These are phyloP conservation scores for Drosophila cardini DNA, from an alignment of 1,140 invertebrate genomes.

Conservation along the genomic window DNA sequence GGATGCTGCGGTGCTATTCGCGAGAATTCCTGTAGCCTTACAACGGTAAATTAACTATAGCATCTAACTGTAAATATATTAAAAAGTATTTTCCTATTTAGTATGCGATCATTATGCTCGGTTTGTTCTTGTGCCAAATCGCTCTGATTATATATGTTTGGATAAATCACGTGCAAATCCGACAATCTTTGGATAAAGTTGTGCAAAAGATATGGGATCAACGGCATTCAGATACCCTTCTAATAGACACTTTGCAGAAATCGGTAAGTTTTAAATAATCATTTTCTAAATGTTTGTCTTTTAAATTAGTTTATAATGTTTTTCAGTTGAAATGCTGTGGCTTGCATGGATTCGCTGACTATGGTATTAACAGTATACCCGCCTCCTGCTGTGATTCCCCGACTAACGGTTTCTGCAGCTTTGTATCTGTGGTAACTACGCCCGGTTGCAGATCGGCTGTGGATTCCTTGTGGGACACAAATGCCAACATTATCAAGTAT, in stretches of 20 bases:
- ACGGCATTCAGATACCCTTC: slow-evolving; percentile 33
- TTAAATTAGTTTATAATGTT: slow-evolving; percentile 29
- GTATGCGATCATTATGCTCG: slow-evolving; percentile 88
- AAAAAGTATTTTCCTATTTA: slow-evolving; percentile 72
- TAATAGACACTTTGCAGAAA: slow-evolving; percentile 68
- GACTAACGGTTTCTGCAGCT: slow-evolving; percentile 71
- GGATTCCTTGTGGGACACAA: slow-evolving; percentile 84
- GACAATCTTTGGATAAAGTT: slow-evolving; percentile 83
- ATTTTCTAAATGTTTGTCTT: neutral
- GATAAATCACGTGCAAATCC: slow-evolving; percentile 85
- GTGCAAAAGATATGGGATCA: slow-evolving; percentile 82
- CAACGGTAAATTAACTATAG: slow-evolving; percentile 87
- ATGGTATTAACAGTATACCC: slow-evolving; percentile 58
- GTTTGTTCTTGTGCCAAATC: slow-evolving; percentile 88
- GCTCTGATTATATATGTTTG: slow-evolving; percentile 87
- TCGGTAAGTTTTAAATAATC: slow-evolving; percentile 47
- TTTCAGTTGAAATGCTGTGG: slow-evolving; percentile 89
- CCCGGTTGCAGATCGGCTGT: slow-evolving; percentile 85
- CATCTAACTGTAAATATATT: neutral
- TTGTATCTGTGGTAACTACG: slow-evolving; percentile 68
- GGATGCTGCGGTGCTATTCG: slow-evolving; percentile 94
- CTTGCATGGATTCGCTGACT: slow-evolving; percentile 85
- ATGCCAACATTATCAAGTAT: slow-evolving; percentile 87
- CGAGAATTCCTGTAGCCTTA: slow-evolving; percentile 92
- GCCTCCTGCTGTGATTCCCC: slow-evolving; percentile 84